phyloP scores from a whole-genome alignment of 1,140 invertebrate genomes.

The Drosophila nasuta region DNA sequence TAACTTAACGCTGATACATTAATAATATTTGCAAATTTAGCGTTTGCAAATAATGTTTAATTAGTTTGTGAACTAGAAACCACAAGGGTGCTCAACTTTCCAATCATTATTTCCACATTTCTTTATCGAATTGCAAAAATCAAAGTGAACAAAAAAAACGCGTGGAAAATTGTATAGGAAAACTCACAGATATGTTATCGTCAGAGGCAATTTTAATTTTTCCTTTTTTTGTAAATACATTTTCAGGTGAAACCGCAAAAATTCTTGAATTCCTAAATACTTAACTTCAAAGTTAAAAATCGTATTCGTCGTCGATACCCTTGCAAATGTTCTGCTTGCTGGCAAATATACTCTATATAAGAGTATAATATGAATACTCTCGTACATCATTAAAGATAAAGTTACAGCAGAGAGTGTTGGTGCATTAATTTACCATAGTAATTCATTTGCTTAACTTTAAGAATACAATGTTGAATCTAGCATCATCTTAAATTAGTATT shows the following conservation, averaged over 20 bases:
- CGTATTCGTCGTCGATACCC: background rate
- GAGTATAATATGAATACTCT: too few species aligned
- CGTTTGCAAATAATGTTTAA: background rate
- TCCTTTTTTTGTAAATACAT: background rate
- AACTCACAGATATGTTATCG: constrained; percentile 42
- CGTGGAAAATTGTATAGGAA: constrained; percentile 7
- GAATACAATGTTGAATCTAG: background rate
- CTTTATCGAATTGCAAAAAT: background rate
- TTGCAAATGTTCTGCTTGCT: background rate
- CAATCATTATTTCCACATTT: background rate
- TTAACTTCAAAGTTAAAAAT: background rate
- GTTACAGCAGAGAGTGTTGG: too few species aligned
- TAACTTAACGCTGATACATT: background rate
- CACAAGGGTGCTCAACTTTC: background rate
- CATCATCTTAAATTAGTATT: too few species aligned
- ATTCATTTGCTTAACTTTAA: background rate
- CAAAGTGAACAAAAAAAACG: background rate
- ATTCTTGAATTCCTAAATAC: background rate
- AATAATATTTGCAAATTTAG: background rate
- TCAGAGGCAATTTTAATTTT: constrained; percentile 11
- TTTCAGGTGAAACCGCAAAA: constrained; percentile 23
- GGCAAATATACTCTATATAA: background rate
- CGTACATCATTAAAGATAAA: too few species aligned
- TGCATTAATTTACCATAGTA: too few species aligned
- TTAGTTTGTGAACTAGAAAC: constrained; percentile 4